These are phyloP conservation scores for Ceryle rudis DNA, from an alignment of 2,797 vertebrate species.

Conservation along the genomic window DNA sequence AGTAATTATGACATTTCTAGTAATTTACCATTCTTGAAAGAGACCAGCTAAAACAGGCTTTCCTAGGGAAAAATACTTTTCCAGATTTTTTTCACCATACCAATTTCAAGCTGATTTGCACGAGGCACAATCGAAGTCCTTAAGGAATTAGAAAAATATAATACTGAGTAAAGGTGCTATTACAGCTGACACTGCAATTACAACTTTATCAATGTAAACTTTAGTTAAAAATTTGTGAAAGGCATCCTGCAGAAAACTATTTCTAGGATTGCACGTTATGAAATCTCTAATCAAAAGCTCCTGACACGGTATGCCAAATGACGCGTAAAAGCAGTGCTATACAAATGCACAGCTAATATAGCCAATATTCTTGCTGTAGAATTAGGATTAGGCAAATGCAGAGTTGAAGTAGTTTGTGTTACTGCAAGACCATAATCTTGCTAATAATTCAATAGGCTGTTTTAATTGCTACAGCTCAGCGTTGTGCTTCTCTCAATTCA, in stretches of 20 bases:
- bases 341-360: not conserved
- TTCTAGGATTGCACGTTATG: not conserved
- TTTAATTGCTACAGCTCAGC: not conserved
- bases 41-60: not conserved
- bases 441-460: not conserved
- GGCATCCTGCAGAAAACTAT: not conserved
- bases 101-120: not conserved
- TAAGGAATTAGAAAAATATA: not conserved
- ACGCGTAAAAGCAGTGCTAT: not conserved
- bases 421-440: not conserved
- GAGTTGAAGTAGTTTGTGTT: not conserved
- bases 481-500: not conserved
- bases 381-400: not conserved
- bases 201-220: not conserved
- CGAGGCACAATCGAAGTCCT: not conserved
- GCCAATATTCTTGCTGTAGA: not conserved
- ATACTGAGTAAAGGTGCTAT: not conserved
- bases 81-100: not conserved
- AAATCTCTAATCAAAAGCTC: not conserved
- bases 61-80: not conserved
- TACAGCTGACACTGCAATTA: not conserved
- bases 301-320: not conserved
- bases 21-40: not conserved
- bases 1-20: not conserved
- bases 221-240: not conserved